Evolutionary conservation across 2,888 invertebrate genomes (phyloP), one percentile per base, ranked within the genome.

Genomic region (Drosophila fungiperda): DNA sequence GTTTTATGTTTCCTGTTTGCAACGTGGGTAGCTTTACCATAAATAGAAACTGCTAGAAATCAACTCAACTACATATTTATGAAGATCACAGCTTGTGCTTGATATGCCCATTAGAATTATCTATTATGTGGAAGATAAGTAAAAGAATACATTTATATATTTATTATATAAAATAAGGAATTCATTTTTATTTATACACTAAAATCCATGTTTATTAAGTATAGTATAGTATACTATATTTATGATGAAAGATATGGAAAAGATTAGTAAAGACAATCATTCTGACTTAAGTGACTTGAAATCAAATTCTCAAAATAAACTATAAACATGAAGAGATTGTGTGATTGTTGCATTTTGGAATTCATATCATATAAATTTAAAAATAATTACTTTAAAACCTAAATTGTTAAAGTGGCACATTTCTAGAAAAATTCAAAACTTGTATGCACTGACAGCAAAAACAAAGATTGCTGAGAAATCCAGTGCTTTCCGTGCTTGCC

Each of bases 401-500:
- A 8, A 45, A 23, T 45, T 23, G 45, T 20, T 45, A 7, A 45
- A 4, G 4, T 45, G 8, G 15, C 23, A 45, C 45, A 15, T 38
- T 20, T 23, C 17, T 11, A 20, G 11, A 5, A 53, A 58, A 76
- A 68, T 73, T 54, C 40, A 57, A 61, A 53, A 78, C 50, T 20
- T 54, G 64, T 78, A 78, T 78, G 73, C 73, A 67, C 49, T 49
- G 73, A 20, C 68, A 78, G 73, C 29, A 35, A 53, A 29, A 17
- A 29, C 32, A 42, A 64, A 50, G 52, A 50, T 60, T 48, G 40
- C 66, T 20, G 54, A 40, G 48, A 26, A 35, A 48, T 17, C 23
- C 35, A 35, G 23, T 15, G 45, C 23, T 8, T 15, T 23, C 23
- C 23, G 5, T 26, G 23, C 15, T 1, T 23, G 23, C 20, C 29